Evolutionary conservation across 2,797 vertebrate genomes (phyloP).

Genomic region (Sebastes baramenuke): DNA sequence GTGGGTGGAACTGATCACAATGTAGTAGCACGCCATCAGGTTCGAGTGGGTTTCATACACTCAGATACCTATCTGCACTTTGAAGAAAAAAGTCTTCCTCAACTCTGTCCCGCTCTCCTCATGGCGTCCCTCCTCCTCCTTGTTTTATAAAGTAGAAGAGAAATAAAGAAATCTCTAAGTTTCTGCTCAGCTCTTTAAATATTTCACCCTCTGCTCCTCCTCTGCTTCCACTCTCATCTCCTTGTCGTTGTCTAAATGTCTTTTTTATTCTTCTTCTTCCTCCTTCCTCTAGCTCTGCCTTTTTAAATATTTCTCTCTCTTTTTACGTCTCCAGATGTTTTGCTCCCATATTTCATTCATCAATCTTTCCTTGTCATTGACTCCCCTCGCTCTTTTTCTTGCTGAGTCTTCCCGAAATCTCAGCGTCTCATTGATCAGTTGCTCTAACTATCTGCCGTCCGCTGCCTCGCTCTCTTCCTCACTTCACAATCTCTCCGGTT

Average conservation of each 20-base stretch:
- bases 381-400: conserved; percentile 27
- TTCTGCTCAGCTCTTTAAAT: conserved; percentile 52
- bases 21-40: conserved; percentile 98
- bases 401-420: conserved; percentile 60
- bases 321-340: conserved; percentile 50
- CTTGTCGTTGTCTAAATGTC: conserved; percentile 31
- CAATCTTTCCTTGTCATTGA: conserved; percentile 49
- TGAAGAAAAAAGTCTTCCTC: not conserved
- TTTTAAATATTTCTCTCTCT: conserved; percentile 44
- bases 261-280: conserved; percentile 13
- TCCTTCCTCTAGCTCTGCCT: conserved; percentile 9
- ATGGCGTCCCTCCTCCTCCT: not conserved
- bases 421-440: conserved; percentile 62
- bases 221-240: conserved; percentile 14
- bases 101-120: conserved; percentile 22
- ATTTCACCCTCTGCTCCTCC: conserved; percentile 48
- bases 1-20: conserved; percentile 98
- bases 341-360: conserved; percentile 68
- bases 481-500: conserved; percentile 41
- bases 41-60: conserved; percentile 58
- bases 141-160: conserved; percentile 32
- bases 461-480: conserved; percentile 27
- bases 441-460: conserved; percentile 73
- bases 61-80: not conserved
- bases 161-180: conserved; percentile 42